phyloP scores from a whole-genome alignment of 1,140 invertebrate species.

The Polypedilum pembai region DNA sequence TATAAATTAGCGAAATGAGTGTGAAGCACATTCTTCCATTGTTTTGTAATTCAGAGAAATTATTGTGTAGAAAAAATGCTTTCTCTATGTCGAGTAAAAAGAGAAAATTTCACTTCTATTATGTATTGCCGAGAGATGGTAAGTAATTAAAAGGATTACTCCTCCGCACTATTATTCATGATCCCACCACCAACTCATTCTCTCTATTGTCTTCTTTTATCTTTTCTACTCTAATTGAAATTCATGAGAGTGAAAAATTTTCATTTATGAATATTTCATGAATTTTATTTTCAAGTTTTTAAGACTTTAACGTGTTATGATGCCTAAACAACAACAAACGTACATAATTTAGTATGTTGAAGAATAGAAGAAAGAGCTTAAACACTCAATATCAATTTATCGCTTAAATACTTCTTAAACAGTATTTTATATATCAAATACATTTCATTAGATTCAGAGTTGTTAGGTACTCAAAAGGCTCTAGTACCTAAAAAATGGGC shows the following conservation, averaged over 20 bases:
- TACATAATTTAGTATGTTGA: no score
- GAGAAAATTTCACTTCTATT: no score
- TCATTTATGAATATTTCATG: constrained; percentile 18
- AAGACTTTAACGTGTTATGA: no score
- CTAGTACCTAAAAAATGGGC: no score
- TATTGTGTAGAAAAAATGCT: not conserved
- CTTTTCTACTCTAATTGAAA: not conserved
- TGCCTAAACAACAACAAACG: no score
- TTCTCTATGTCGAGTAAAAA: not conserved
- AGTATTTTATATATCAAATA: no score
- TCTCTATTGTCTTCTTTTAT: no score
- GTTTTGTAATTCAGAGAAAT: not conserved
- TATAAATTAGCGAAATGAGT: not conserved
- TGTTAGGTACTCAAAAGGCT: no score
- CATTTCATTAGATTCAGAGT: no score
- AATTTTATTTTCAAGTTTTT: not conserved
- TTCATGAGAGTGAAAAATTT: constrained; percentile 18
- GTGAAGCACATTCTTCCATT: not conserved
- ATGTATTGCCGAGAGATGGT: not conserved
- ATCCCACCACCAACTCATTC: not conserved
- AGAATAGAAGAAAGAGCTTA: no score
- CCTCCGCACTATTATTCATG: not conserved
- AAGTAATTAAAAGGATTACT: constrained; percentile 14
- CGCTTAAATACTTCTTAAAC: no score
- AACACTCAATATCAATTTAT: no score